Evolutionary conservation across 2,113 vertebrate genomes (phyloP).

Genomic region (Notothenia rossii): DNA sequence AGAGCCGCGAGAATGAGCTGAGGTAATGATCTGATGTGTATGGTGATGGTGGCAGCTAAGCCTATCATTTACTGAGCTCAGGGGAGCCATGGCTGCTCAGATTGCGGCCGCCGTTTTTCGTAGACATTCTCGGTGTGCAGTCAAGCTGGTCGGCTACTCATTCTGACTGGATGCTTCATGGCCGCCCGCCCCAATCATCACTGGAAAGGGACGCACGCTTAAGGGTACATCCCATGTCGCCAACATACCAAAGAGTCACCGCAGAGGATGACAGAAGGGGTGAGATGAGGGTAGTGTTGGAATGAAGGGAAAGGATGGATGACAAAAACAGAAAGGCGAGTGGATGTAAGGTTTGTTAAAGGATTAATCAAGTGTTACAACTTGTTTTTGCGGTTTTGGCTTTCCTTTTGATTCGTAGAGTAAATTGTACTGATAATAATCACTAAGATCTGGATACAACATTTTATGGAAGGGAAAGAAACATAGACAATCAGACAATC

Average conservation of each 20-base stretch:
- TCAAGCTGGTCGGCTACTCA: constrained; percentile 37
- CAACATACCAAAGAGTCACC: constrained; percentile 39
- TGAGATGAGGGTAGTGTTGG: constrained; percentile 22
- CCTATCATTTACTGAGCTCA: constrained; percentile 50
- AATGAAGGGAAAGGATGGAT: constrained; percentile 5
- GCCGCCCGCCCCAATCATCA: background rate
- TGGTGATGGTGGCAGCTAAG: constrained; percentile 45
- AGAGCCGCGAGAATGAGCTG: constrained; percentile 33
- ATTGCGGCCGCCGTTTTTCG: constrained; percentile 20
- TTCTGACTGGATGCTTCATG: constrained; percentile 25
- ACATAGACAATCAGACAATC: background rate
- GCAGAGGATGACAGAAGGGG: constrained; percentile 32
- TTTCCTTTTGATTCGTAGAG: background rate
- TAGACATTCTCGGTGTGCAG: constrained; percentile 42
- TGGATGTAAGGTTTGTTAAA: constrained; percentile 22
- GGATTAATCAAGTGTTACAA: background rate
- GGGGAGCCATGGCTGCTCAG: constrained; percentile 36
- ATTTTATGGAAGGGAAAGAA: background rate
- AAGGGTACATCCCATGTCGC: constrained; percentile 48
- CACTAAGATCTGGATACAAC: constrained; percentile 12
- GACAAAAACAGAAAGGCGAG: constrained; percentile 8
- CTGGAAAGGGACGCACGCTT: constrained; percentile 28
- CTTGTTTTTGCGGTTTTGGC: background rate
- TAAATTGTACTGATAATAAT: background rate
- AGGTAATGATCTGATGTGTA: constrained; percentile 36